phyloP scores from a whole-genome alignment of 2,113 vertebrate genomes.

The Oreochromis tanganicae region DNA sequence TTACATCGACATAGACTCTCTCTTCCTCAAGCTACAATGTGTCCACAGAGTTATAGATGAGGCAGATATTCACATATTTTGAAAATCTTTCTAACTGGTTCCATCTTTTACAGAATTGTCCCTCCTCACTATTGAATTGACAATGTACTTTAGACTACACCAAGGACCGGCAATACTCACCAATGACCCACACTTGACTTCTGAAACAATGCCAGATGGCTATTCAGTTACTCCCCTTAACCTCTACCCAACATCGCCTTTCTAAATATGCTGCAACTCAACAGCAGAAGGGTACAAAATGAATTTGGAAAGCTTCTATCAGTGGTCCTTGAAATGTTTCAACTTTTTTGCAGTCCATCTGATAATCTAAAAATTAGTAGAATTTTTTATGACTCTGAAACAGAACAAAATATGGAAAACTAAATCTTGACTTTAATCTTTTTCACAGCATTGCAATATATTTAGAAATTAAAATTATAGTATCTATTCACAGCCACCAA shows the following conservation, averaged over 20 bases:
- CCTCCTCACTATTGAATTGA: background rate
- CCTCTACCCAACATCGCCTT: background rate
- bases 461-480: background rate
- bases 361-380: background rate
- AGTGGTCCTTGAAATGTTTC: background rate
- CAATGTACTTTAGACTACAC: background rate
- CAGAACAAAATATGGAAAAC: background rate
- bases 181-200: background rate
- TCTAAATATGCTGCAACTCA: background rate
- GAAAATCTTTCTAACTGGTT: background rate
- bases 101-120: background rate
- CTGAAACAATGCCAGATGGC: background rate
- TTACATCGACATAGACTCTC: background rate
- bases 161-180: background rate
- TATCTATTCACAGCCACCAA: background rate
- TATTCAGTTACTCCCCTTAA: background rate
- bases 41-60: background rate
- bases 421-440: background rate
- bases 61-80: background rate
- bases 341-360: background rate
- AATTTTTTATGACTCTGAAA: background rate
- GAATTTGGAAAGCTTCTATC: background rate
- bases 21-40: background rate
- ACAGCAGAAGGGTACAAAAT: background rate
- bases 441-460: background rate